A percentile compares a stretch with the other conserved stretches of the same genome.
These are phyloP conservation scores for Nomada ferruginata DNA, from an alignment of 2,888 invertebrate species.

Conservation along the genomic window DNA sequence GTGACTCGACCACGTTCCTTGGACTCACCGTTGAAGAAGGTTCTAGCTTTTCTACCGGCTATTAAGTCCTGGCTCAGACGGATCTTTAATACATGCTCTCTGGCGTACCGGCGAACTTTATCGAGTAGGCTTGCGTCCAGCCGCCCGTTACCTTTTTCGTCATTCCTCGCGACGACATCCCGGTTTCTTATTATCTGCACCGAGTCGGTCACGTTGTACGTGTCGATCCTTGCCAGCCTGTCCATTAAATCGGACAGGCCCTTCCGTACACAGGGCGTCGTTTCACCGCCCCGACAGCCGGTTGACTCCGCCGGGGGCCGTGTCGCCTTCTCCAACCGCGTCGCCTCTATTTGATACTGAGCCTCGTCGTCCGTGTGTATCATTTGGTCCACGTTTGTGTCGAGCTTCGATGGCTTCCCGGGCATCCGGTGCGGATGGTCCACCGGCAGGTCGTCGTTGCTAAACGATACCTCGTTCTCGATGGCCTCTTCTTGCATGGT, in stretches of 20 bases:
- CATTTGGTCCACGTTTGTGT: constrained; percentile 74
- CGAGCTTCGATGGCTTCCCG: constrained; percentile 80
- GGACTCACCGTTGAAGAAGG: constrained; percentile 82
- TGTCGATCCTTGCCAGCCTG: constrained; percentile 85
- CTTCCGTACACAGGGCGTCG: constrained; percentile 73
- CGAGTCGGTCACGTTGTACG: constrained; percentile 86
- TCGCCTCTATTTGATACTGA: constrained; percentile 84
- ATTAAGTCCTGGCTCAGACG: constrained; percentile 86
- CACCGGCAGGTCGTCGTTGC: constrained; percentile 30
- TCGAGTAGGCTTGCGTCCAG: constrained; percentile 86
- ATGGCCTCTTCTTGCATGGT: constrained; percentile 39
- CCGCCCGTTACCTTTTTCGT: constrained; percentile 76
- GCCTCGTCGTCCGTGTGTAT: constrained; percentile 80
- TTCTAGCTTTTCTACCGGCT: constrained; percentile 76
- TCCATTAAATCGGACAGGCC: constrained; percentile 86
- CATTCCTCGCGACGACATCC: constrained; percentile 74
- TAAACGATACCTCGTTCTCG: constrained; percentile 67
- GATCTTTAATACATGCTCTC: constrained; percentile 88
- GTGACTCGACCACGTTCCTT: constrained; percentile 53
- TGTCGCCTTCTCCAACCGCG: constrained; percentile 83
- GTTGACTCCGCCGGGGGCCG: constrained; percentile 20
- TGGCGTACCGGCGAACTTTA: constrained; percentile 86
- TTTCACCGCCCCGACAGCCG: constrained; percentile 44
- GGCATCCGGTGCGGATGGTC: constrained; percentile 61
- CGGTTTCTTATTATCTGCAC: constrained; percentile 83